These are phyloP conservation scores for Nannoperca australis DNA, from an alignment of 2,797 vertebrate genomes.

Conservation along the genomic window DNA sequence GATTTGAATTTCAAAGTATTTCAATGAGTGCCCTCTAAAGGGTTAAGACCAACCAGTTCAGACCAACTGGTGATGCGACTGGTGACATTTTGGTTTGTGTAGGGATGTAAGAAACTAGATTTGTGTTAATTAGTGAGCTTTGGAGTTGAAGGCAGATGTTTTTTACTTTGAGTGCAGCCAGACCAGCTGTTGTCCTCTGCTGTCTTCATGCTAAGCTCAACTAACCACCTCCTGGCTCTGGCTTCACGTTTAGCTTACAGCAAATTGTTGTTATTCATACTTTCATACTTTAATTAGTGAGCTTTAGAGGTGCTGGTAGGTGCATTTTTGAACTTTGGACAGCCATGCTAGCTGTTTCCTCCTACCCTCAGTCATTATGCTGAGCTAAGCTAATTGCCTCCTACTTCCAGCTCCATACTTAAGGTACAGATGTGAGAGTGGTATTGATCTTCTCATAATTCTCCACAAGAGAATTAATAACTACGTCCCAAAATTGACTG, in stretches of 20 bases:
- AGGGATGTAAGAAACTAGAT: background rate
- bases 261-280: background rate
- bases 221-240: background rate
- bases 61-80: too few relatives aligned
- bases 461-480: background rate
- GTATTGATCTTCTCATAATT: background rate
- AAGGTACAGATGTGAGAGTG: background rate
- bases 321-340: background rate
- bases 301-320: background rate
- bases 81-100: background rate
- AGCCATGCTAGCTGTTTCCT: background rate
- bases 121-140: too few relatives aligned
- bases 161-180: too few relatives aligned
- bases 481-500: background rate
- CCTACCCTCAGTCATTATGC: background rate
- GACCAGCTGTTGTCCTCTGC: too few relatives aligned
- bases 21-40: too few relatives aligned
- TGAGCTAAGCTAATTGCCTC: background rate
- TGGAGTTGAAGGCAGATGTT: too few relatives aligned
- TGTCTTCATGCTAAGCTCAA: background rate
- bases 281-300: background rate
- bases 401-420: background rate
- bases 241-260: slow-evolving; percentile 4
- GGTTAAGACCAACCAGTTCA: too few relatives aligned
- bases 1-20: too few relatives aligned